Evolutionary conservation across 2,797 vertebrate genomes (phyloP), one percentile per base, ranked within the genome.

Genomic region (Sebastes ruberrimus): DNA sequence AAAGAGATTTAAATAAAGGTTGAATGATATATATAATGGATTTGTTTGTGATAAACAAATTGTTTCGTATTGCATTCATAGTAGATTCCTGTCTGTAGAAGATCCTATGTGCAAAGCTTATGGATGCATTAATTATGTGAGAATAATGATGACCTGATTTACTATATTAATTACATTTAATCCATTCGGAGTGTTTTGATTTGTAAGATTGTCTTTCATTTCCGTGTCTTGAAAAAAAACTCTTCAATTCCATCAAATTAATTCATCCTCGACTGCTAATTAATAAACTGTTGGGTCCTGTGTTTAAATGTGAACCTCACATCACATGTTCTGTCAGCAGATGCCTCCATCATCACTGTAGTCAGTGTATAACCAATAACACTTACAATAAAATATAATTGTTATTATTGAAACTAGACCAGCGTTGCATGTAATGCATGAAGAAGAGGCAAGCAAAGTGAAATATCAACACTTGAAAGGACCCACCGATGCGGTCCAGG

Each of bases 401-500:
- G 8, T 4, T 35, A 32, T 27, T 3, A 72, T 52, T 66, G 18
- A 63, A 27, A 62, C 28, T 35, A 20, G 5, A 63, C 1, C 6
- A 49, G 25, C 25, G 6, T 52, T 35, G 14, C n/a, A 72, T 1
- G 6, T 28, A 20, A 35, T 13, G 55, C 4, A n/a, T 53, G 27
- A 35, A 33, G 23, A 22, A 52, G 5, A 33, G 14, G 20, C 20
- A 63, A 65, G 25, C n/a, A n/a, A 32, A 27, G 46, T 14, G 2
- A 11, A 49, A 22, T 20, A 14, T 35, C 4, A 30, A 22, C 4
- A 35, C 32, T 18, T 32, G 10, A 59, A 61, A 76, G 23, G 8
- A 65, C 97, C 97, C 89, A 99, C 98, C 98, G 5, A 99, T 99
- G 78, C 98, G 97, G 92, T 98, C 98, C 71, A 99, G 95, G 20